Conservation (phyloP, 2,888 invertebrate genomes). For the Strigamia maritima region DNA sequence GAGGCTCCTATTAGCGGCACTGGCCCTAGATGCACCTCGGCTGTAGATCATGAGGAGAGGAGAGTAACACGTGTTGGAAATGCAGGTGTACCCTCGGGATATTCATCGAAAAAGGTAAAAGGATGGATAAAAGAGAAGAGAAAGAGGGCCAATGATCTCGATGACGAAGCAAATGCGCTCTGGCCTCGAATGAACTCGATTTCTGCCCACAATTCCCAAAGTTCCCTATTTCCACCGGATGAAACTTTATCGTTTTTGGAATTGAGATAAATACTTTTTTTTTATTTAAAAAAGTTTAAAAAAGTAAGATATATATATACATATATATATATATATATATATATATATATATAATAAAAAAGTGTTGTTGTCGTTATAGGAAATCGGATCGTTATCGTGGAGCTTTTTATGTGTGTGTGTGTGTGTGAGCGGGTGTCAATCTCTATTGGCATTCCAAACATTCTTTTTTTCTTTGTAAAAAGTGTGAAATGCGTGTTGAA, state of each 20-base stretch:
- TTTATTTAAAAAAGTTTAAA: not conserved
- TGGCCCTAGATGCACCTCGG: slow-evolving; percentile 6
- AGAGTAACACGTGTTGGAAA: not conserved
- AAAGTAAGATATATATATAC: not conserved
- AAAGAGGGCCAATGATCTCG: slow-evolving; percentile 7
- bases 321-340: too few species aligned
- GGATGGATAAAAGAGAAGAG: not conserved
- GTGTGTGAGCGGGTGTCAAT: not conserved
- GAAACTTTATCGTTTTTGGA: slow-evolving; percentile 9
- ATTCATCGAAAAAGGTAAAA: not conserved
- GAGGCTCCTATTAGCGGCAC: not conserved
- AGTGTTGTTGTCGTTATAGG: too few species aligned
- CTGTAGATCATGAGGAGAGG: slow-evolving; percentile 3
- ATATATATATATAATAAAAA: too few species aligned
- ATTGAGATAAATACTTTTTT: not conserved
- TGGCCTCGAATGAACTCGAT: slow-evolving; percentile 1
- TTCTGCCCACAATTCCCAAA: not conserved
- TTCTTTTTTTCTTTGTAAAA: not conserved
- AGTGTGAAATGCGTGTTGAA: not conserved
- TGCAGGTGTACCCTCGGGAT: not conserved
- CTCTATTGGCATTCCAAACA: not conserved
- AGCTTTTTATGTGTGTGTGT: not conserved
- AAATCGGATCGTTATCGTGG: not conserved
- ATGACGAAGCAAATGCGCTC: not conserved
- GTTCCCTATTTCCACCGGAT: slow-evolving; percentile 1